Base-by-base conservation (phyloP, 2,113 vertebrate genomes). In the Cranoglanis bouderius region DNA sequence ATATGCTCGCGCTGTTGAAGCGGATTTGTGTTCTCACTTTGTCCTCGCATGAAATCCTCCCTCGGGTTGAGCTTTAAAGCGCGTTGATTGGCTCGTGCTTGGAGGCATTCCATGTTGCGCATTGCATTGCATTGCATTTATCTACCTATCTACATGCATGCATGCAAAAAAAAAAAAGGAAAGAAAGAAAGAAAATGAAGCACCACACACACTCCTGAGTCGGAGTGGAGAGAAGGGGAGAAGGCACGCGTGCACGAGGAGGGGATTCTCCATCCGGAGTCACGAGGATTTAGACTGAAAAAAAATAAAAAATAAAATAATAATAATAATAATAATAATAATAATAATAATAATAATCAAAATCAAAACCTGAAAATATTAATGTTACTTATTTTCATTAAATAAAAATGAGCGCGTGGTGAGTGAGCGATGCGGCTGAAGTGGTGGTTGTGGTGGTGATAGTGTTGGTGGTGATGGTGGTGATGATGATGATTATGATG, bases 21-120 rank as follows among this genome's bases (percentile, higher is more conserved):
- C 14, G 16, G 77, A 19, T 9, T 40, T 26, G 55, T 26, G 9
- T 82, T 26, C 55, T 21, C 43, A 32, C 59, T 26, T 29, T 29
- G 32, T 82, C 9, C n/a, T 53, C 9, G 74, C 2, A 12, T 49
- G 90, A 90, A 90, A 91, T 87, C 18, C 88, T 46, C 85, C 87
- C 84, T 40, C 85, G 77, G 26, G 53, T 55, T 82, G 40, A 24
- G 75, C 85, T 35, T 53, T 10, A 2, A 43, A 55, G 65, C 82
- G 80, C 46, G 77, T 40, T 46, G 83, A 84, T 43, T 87, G 21
- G 77, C 57, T 87, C 53, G 21, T 35, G 40, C 81, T 85, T 13
- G 19, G 63, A 85, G 84, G 72, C 70, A 40, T 86, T 75, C 70
- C 32, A 32, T 46, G 72, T 55, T 29, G 72, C 85, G 72, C 85